phyloP scores from a whole-genome alignment of 2,113 vertebrate genomes.

The Pedionomus torquatus region DNA sequence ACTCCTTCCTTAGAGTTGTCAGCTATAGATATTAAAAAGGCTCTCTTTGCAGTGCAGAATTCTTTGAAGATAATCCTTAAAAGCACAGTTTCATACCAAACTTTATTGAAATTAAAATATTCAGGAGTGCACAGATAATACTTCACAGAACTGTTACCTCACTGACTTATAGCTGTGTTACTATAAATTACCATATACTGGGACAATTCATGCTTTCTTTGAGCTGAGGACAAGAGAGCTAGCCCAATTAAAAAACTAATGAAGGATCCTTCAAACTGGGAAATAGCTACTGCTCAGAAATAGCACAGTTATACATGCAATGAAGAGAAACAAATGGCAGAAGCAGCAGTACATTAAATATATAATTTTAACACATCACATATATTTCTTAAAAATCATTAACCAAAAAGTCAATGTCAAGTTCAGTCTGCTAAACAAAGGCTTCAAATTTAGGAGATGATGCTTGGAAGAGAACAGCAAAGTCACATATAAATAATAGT shows the following conservation, averaged over 20 bases:
- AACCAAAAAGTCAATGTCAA: background rate
- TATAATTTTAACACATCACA: background rate
- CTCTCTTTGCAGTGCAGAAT: background rate
- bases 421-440: background rate
- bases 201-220: background rate
- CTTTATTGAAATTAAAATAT: background rate
- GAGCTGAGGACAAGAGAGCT: background rate
- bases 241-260: background rate
- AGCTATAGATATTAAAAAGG: background rate
- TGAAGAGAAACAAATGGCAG: background rate
- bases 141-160: background rate
- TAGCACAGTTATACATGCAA: background rate
- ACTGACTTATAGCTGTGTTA: background rate
- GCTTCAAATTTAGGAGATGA: background rate
- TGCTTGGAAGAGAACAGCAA: background rate
- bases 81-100: too few species aligned
- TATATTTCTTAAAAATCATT: background rate
- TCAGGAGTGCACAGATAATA: background rate
- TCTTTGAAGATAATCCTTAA: too few species aligned
- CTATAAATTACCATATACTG: background rate
- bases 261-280: background rate
- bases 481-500: background rate
- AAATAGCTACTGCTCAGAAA: background rate
- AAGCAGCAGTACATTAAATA: background rate
- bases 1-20: background rate